Percentiles rank a stretch among this genome's conserved stretches.
Conservation (phyloP, 1,140 invertebrate genomes). For the Drosophila truncata region DNA sequence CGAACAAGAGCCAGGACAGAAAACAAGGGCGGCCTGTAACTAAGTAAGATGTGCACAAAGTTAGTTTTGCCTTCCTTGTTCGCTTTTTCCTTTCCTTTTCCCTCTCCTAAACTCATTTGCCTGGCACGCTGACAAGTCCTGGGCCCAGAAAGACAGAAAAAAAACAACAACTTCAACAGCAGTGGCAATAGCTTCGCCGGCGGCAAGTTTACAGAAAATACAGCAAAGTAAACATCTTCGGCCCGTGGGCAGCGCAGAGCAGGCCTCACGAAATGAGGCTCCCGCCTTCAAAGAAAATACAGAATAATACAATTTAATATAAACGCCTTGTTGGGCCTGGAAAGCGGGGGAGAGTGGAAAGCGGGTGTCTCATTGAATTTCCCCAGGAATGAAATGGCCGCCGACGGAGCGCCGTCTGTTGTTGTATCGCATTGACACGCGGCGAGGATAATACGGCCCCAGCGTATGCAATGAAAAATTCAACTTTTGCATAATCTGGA, state of each 20-base stretch:
- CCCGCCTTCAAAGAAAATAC: constrained; percentile 57
- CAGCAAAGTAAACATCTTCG: constrained; percentile 67
- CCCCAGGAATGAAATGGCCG: constrained; percentile 1
- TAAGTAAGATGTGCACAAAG: constrained; percentile 63
- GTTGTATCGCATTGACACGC: constrained; percentile 55
- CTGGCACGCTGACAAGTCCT: constrained; percentile 45
- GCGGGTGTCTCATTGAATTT: constrained; percentile 43
- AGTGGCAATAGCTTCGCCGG: constrained; percentile 24
- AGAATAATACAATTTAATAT: constrained; percentile 74
- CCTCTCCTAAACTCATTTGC: constrained; percentile 70
- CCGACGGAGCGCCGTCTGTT: constrained; percentile 16
- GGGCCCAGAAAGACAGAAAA: constrained; percentile 5
- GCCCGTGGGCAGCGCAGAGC: constrained; percentile 50
- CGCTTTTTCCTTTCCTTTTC: constrained; percentile 28
- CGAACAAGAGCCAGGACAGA: constrained; percentile 26
- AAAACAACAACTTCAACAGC: constrained; percentile 26
- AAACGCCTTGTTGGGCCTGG: constrained; percentile 41
- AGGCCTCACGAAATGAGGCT: constrained; percentile 22
- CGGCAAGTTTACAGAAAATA: constrained; percentile 55
- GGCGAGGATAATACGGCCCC: constrained; percentile 49
- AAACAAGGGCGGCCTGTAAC: constrained; percentile 37
- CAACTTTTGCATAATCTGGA: constrained; percentile 33
- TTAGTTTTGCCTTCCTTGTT: constrained; percentile 65
- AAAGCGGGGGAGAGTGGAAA: not conserved
- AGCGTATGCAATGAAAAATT: constrained; percentile 40